Evolutionary conservation across 2,113 vertebrate genomes (phyloP).

Genomic region (Varanus salvator): DNA sequence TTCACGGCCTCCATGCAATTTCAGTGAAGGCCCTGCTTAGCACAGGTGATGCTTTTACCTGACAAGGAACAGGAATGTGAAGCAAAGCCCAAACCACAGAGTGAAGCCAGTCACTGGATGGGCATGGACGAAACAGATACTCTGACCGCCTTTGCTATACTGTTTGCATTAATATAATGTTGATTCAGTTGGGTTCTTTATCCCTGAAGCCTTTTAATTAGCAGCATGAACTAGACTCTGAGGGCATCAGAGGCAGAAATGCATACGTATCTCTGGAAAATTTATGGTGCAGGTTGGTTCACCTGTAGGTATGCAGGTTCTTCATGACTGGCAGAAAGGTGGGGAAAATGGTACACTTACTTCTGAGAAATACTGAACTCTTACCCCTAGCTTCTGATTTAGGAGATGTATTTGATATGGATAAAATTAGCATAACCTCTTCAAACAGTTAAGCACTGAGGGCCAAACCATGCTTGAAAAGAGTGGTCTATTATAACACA

Average conservation of each 20-base stretch:
- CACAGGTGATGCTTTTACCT: background rate
- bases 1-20: too few relatives aligned
- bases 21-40: background rate
- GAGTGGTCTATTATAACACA: background rate
- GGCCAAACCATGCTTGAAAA: background rate
- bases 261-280: background rate
- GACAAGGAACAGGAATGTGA: background rate
- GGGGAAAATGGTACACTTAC: background rate
- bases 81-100: background rate
- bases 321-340: background rate
- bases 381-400: background rate
- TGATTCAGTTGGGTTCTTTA: background rate
- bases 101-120: background rate
- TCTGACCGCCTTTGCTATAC: background rate
- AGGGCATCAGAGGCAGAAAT: background rate
- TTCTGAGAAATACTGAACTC: background rate
- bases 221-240: background rate
- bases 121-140: background rate
- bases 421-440: background rate
- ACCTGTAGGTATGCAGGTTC: background rate
- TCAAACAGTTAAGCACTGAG: too few relatives aligned
- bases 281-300: background rate
- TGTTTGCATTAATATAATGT: background rate
- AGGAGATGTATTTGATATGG: background rate
- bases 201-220: background rate